These are phyloP conservation scores for Anguilla megastoma DNA, from an alignment of 2,797 vertebrate genomes.

Conservation along the genomic window DNA sequence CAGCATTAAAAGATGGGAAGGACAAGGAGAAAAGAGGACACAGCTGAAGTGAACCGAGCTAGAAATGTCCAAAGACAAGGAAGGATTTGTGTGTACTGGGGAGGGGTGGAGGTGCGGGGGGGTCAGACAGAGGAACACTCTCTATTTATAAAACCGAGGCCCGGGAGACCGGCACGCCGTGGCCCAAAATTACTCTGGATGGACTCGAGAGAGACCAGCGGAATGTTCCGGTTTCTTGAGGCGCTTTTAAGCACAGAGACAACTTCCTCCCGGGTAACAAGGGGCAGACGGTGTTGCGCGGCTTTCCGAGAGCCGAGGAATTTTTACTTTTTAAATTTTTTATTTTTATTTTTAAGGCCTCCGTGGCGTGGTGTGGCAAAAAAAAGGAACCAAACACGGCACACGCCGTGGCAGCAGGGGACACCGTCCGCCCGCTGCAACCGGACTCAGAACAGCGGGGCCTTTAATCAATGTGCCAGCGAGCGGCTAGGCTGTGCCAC, in stretches of 20 bases:
- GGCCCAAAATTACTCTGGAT: not conserved
- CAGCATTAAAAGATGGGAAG: not conserved
- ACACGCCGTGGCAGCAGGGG: not conserved
- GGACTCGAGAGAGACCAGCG: not conserved
- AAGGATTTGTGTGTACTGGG: not conserved
- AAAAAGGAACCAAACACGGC: not conserved
- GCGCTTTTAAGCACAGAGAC: not conserved
- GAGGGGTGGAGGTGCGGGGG: not conserved
- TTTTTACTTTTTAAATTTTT: not conserved
- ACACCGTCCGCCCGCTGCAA: not conserved
- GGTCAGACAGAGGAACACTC: not conserved
- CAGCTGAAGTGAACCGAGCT: not conserved
- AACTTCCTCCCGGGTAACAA: slow-evolving; percentile 1
- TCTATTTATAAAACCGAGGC: not conserved
- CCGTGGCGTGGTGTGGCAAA: not conserved
- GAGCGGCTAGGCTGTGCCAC: not conserved
- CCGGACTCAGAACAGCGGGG: not conserved
- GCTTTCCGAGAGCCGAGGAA: not conserved
- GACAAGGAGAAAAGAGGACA: not conserved
- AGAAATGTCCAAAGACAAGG: slow-evolving; percentile 15
- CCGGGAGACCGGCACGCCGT: not conserved
- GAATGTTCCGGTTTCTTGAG: not conserved
- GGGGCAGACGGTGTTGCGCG: not conserved
- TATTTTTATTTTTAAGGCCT: not conserved
- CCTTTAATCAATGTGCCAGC: not conserved